Conservation (phyloP, 1,140 invertebrate genomes). For the Sarcophaga bullata region DNA sequence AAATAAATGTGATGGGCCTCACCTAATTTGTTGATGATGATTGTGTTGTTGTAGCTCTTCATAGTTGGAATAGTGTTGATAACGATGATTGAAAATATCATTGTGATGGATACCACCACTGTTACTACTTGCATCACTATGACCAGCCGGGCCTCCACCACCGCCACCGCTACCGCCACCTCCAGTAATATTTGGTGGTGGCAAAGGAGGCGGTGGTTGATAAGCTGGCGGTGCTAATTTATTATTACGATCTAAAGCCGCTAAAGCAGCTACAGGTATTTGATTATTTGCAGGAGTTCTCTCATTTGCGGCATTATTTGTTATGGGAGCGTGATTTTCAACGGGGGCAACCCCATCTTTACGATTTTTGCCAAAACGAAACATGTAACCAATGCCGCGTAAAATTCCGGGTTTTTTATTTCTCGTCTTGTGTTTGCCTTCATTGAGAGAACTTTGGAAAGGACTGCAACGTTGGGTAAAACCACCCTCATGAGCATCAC, state of each 20-base stretch:
- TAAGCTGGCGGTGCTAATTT: slow-evolving; percentile 58
- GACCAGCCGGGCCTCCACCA: neutral
- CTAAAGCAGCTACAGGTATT: slow-evolving; percentile 58
- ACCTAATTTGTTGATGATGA: slow-evolving; percentile 69
- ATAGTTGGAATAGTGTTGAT: slow-evolving; percentile 85
- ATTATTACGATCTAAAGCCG: slow-evolving; percentile 57
- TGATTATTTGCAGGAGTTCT: slow-evolving; percentile 48
- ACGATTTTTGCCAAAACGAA: slow-evolving; percentile 82
- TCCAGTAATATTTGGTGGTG: slow-evolving; percentile 55
- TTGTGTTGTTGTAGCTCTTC: slow-evolving; percentile 76
- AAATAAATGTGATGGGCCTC: slow-evolving; percentile 46
- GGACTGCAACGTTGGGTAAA: slow-evolving; percentile 74
- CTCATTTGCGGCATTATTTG: slow-evolving; percentile 49
- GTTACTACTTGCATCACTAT: slow-evolving; percentile 1
- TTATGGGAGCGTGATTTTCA: slow-evolving; percentile 63
- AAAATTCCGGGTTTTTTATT: slow-evolving; percentile 80
- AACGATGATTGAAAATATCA: slow-evolving; percentile 66
- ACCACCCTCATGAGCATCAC: slow-evolving; percentile 69
- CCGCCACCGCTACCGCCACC: slow-evolving; percentile 36
- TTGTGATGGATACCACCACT: slow-evolving; percentile 64
- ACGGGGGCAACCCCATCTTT: slow-evolving; percentile 71
- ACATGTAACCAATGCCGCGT: slow-evolving; percentile 84
- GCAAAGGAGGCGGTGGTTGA: slow-evolving; percentile 61
- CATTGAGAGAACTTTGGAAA: slow-evolving; percentile 76
- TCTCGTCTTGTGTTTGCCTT: slow-evolving; percentile 73